Percentiles rank a stretch among this genome's conserved stretches.
Conservation (phyloP, 2,113 vertebrate species). For the rabbit (Oryctolagus cuniculus) region DNA sequence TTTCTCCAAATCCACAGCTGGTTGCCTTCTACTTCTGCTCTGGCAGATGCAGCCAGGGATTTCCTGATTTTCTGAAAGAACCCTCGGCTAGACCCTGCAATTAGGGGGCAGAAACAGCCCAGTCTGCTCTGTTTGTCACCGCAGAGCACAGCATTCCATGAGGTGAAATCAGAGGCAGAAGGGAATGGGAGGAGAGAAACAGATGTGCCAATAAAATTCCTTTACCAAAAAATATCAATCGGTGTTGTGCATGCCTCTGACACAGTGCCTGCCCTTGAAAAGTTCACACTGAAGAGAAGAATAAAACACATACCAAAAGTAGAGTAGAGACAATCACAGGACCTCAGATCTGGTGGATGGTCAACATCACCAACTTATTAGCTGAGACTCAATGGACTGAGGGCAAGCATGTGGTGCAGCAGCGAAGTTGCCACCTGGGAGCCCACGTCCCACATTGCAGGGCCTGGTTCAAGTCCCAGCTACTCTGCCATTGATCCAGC, state of each 20-base stretch:
- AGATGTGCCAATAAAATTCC: neutral
- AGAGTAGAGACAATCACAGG: conserved; percentile 6
- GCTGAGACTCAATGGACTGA: neutral
- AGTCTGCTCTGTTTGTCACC: neutral
- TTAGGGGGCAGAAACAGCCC: neutral
- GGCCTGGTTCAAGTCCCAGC: too few species aligned
- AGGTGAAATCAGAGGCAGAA: neutral
- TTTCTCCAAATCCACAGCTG: neutral
- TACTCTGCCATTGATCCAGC: too few species aligned
- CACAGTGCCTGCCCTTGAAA: neutral
- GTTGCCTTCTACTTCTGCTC: neutral
- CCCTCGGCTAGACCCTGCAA: neutral
- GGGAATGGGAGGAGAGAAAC: neutral
- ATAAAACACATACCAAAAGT: neutral
- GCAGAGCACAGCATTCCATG: neutral
- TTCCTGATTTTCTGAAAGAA: neutral
- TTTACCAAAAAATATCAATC: neutral
- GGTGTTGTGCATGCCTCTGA: neutral
- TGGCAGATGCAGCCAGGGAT: neutral
- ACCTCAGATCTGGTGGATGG: neutral
- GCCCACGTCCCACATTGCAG: too few species aligned
- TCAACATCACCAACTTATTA: neutral
- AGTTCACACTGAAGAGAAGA: neutral
- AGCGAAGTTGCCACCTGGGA: too few species aligned
- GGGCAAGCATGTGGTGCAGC: too few species aligned